Evolutionary conservation across 2,113 vertebrate genomes (phyloP).

Genomic region (Prolemur simus): DNA sequence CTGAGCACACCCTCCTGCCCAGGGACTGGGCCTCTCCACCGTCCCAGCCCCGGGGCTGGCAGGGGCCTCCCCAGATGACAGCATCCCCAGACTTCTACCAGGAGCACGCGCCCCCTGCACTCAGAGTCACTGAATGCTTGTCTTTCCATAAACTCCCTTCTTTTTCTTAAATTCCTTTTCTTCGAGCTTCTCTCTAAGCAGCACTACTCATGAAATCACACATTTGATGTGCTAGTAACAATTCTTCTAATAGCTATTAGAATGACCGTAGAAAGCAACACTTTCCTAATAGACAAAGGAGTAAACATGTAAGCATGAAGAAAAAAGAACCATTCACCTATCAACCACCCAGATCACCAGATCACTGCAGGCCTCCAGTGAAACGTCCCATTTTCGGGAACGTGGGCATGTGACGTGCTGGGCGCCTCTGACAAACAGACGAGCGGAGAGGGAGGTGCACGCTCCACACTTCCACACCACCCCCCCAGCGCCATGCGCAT

Average conservation of each 20-base stretch:
- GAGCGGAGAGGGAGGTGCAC: too few relatives aligned
- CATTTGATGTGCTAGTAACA: background rate
- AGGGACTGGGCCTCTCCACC: rapidly evolving
- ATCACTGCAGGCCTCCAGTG: rapidly evolving
- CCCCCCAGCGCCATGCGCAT: background rate
- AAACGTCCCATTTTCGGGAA: background rate
- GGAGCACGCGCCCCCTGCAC: too few relatives aligned
- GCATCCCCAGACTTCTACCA: background rate
- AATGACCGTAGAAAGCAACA: background rate
- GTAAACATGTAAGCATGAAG: rapidly evolving
- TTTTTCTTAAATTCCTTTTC: background rate
- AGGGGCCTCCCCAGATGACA: background rate
- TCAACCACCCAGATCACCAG: rapidly evolving
- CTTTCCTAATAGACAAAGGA: background rate
- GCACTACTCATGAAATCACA: background rate
- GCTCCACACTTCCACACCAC: background rate
- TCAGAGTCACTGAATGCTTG: too few relatives aligned
- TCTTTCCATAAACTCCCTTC: background rate
- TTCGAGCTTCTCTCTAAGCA: background rate
- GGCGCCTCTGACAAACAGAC: background rate
- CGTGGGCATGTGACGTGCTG: rapidly evolving
- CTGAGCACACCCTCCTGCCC: too few relatives aligned
- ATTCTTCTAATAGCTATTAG: background rate
- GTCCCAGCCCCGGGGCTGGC: background rate
- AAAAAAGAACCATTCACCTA: background rate